These are phyloP conservation scores for Dexiosoma caninum DNA, from an alignment of 2,888 invertebrate genomes.

Conservation along the genomic window DNA sequence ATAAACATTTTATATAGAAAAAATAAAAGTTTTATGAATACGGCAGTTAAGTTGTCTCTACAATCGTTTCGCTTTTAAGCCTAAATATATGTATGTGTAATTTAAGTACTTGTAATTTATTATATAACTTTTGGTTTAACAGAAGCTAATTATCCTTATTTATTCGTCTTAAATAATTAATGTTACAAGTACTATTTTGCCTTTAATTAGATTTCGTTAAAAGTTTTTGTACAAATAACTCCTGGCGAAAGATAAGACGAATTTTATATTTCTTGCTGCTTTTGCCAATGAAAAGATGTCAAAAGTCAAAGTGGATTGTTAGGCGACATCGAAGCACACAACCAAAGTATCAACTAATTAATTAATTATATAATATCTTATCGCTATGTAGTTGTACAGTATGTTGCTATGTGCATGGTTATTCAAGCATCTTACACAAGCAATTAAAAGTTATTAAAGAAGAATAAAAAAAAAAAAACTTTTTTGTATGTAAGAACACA, in stretches of 20 bases:
- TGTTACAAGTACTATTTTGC: background rate
- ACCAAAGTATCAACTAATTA: constrained; percentile 20
- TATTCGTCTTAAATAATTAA: constrained; percentile 6
- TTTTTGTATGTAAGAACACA: background rate
- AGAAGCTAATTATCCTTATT: background rate
- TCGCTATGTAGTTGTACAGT: background rate
- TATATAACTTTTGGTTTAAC: background rate
- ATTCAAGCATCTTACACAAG: constrained; percentile 19
- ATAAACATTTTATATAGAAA: too few relatives aligned
- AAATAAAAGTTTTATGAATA: too few relatives aligned
- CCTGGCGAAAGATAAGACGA: background rate
- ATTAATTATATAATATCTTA: constrained; percentile 47
- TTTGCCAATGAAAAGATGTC: background rate
- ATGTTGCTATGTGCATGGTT: background rate
- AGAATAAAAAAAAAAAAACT: background rate
- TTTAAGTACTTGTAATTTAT: background rate
- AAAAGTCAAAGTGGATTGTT: constrained; percentile 11
- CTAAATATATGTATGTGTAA: background rate
- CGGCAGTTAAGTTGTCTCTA: too few relatives aligned
- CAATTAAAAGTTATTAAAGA: constrained; percentile 19
- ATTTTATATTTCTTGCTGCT: background rate
- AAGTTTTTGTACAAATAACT: background rate
- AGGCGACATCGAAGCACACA: background rate
- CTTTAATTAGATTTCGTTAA: background rate
- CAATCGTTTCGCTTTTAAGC: too few relatives aligned